These are phyloP conservation scores for Drosophila melanica DNA, from an alignment of 1,140 invertebrate species.

Conservation along the genomic window DNA sequence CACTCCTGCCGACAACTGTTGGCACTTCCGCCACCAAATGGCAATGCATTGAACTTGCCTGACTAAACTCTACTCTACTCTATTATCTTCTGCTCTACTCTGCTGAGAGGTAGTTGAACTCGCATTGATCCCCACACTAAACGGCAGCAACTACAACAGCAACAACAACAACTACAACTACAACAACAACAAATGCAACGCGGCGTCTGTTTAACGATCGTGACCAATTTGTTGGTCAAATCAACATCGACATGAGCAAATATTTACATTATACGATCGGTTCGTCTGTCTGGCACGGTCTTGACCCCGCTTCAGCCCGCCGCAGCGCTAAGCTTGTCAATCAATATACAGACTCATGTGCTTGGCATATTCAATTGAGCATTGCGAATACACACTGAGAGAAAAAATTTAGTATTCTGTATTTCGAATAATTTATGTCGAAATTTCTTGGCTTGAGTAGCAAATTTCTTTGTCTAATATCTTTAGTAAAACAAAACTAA, in stretches of 20 bases:
- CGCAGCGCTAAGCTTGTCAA: constrained; percentile 49
- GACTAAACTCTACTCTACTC: constrained; percentile 10
- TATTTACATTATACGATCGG: constrained; percentile 68
- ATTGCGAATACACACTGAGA: constrained; percentile 3
- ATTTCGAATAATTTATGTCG: no score
- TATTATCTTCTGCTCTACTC: neutral
- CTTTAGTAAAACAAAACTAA: no score
- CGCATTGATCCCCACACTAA: constrained; percentile 40
- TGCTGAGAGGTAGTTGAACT: constrained; percentile 60
- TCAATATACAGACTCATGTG: constrained; percentile 60
- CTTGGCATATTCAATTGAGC: constrained; percentile 69
- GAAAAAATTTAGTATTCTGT: neutral
- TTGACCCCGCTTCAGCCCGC: constrained; percentile 2
- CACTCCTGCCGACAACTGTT: constrained; percentile 68
- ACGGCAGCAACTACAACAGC: constrained; percentile 16
- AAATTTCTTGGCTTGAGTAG: neutral
- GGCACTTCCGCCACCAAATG: constrained; percentile 70
- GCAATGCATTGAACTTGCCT: constrained; percentile 12
- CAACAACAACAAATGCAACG: constrained; percentile 29
- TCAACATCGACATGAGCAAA: constrained; percentile 67
- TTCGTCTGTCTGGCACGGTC: constrained; percentile 36
- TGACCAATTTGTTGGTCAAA: constrained; percentile 80
- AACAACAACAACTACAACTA: constrained; percentile 20
- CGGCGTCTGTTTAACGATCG: constrained; percentile 78
- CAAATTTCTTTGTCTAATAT: no score